A percentile compares a stretch with the other conserved stretches of the same genome.
Conservation (phyloP, 2,113 vertebrate genomes). For the Oenanthe oenanthe region DNA sequence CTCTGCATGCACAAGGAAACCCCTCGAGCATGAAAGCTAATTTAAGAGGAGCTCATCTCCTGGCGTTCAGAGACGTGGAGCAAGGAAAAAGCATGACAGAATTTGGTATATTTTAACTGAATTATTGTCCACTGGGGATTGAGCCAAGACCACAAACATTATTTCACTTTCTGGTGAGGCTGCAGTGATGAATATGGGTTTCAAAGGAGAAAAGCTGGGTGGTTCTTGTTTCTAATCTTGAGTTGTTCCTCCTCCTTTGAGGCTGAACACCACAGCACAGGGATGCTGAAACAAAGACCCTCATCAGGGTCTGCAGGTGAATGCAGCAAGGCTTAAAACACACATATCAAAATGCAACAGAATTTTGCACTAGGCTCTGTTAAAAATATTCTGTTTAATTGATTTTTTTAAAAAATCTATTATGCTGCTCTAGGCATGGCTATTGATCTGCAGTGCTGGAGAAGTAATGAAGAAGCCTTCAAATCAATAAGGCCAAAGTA, state of each 20-base stretch:
- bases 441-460: conserved; percentile 71
- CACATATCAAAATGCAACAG: not conserved
- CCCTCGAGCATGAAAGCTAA: conserved; percentile 62
- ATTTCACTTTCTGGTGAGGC: conserved; percentile 29
- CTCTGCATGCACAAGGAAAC: conserved; percentile 30
- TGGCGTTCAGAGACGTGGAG: conserved; percentile 5
- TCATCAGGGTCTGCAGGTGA: not conserved
- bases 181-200: not conserved
- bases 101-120: conserved; percentile 52
- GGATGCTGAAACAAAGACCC: not conserved
- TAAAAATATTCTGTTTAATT: conserved; percentile 73
- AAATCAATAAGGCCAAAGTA: conserved; percentile 77
- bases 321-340: not conserved
- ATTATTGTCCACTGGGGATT: not conserved
- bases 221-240: conserved; percentile 12
- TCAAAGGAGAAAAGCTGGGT: conserved; percentile 15
- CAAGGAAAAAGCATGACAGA: conserved; percentile 15
- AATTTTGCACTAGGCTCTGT: conserved; percentile 32
- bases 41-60: conserved; percentile 57
- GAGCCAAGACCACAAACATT: conserved; percentile 41
- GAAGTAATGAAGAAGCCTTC: conserved; percentile 76
- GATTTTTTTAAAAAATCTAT: conserved; percentile 76
- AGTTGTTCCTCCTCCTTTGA: not conserved
- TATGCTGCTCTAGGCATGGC: conserved; percentile 67
- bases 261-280: not conserved